phyloP scores from a whole-genome alignment of 2,113 vertebrate species.

The Copsychus sechellarum region DNA sequence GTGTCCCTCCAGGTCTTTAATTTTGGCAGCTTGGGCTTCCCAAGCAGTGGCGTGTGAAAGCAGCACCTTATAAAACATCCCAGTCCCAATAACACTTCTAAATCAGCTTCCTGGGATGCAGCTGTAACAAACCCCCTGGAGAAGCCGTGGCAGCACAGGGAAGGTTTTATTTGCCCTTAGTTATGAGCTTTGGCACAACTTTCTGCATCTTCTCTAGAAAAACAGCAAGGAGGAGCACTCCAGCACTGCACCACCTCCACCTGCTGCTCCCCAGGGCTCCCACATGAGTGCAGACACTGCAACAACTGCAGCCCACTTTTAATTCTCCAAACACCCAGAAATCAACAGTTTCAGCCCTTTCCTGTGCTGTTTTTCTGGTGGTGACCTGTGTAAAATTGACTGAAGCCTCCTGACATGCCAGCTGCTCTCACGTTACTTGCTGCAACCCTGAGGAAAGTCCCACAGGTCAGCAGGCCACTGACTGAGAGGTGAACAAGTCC shows the following conservation, averaged over 20 bases:
- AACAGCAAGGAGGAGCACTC: not conserved
- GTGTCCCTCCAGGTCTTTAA: not conserved
- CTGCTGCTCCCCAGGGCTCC: not conserved
- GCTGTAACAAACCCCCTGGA: not conserved
- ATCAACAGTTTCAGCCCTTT: not conserved
- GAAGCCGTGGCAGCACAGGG: not conserved
- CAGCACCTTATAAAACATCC: not conserved
- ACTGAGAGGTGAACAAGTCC: not conserved
- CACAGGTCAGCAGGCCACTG: not conserved
- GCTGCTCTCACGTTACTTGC: not conserved
- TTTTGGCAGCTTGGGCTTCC: not conserved
- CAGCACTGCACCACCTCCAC: not conserved
- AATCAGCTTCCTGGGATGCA: not conserved
- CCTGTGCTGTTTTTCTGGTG: not conserved
- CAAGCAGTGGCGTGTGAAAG: not conserved
- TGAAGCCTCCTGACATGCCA: not conserved
- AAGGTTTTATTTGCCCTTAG: not conserved
- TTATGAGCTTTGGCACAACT: not conserved
- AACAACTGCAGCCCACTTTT: not conserved
- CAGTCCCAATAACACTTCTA: not conserved
- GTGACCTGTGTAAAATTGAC: accelerated
- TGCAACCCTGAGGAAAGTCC: not conserved
- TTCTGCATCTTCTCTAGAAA: not conserved
- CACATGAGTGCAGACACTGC: not conserved
- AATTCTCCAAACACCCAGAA: not conserved